phyloP scores from a whole-genome alignment of 2,113 vertebrate species.

The Zingel zingel region DNA sequence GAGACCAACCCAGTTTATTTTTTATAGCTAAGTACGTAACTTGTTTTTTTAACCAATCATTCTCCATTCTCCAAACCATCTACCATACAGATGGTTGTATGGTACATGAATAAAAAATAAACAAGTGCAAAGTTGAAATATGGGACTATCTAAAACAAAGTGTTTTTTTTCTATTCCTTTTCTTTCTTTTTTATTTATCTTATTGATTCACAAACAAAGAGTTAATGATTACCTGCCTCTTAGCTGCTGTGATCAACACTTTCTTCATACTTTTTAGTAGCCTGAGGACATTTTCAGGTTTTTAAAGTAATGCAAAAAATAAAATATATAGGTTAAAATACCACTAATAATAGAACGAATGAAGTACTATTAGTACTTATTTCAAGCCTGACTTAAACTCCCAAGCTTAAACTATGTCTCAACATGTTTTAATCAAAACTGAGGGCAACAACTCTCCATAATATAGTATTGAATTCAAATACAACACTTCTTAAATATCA shows the following conservation, averaged over 20 bases:
- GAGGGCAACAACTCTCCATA: too few species aligned
- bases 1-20: not conserved
- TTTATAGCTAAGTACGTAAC: not conserved
- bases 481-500: not conserved
- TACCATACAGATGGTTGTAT: not conserved
- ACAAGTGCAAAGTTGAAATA: not conserved
- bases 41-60: not conserved
- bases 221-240: not conserved
- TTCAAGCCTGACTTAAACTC: not conserved
- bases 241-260: not conserved
- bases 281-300: not conserved
- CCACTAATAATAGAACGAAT: not conserved
- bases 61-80: not conserved
- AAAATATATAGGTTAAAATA: not conserved
- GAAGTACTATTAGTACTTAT: not conserved
- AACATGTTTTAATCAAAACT: not conserved
- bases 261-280: not conserved
- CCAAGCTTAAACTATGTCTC: not conserved
- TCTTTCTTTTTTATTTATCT: not conserved
- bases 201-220: not conserved
- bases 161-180: not conserved
- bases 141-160: not conserved
- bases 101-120: not conserved
- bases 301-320: slow-evolving; percentile 2
- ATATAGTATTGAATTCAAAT: not conserved